Conservation (phyloP, 2,113 vertebrate species). For the Perca schrenkii region DNA sequence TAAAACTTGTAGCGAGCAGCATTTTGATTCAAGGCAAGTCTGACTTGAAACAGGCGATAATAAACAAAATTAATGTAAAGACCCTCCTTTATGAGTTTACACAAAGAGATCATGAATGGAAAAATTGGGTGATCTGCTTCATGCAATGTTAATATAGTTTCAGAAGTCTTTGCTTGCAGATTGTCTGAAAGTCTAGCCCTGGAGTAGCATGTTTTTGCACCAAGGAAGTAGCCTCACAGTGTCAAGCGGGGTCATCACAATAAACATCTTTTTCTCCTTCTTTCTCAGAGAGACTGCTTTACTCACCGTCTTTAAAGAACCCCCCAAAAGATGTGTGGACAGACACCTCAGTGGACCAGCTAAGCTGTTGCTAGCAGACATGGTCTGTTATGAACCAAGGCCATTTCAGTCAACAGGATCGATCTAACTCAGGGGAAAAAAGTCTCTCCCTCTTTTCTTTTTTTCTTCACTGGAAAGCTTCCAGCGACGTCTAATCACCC, state of each 20-base stretch:
- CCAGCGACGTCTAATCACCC: conserved; percentile 58
- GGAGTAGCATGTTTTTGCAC: conserved; percentile 79
- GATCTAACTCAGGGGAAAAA: conserved; percentile 53
- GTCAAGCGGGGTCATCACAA: conserved; percentile 81
- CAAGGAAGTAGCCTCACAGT: conserved; percentile 49
- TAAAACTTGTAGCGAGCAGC: not conserved
- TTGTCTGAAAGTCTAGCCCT: conserved; percentile 74
- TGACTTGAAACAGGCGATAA: not conserved
- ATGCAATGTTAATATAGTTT: conserved; percentile 8
- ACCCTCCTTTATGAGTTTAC: not conserved
- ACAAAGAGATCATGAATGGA: not conserved
- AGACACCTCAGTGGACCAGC: conserved; percentile 77
- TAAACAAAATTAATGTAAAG: not conserved
- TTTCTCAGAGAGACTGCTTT: conserved; percentile 68
- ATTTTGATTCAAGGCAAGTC: not conserved
- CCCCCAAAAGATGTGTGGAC: conserved; percentile 79
- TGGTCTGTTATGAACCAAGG: conserved; percentile 77
- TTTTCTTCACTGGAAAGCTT: conserved; percentile 49
- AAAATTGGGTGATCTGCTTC: not conserved
- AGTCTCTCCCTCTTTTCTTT: conserved; percentile 19
- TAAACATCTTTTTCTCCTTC: conserved; percentile 76
- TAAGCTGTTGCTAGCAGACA: conserved; percentile 83
- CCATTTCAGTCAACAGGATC: conserved; percentile 82
- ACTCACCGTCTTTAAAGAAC: conserved; percentile 74
- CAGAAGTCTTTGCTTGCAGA: conserved; percentile 15